phyloP scores from a whole-genome alignment of 2,113 vertebrate species.

The Protomyctophum bolini region DNA sequence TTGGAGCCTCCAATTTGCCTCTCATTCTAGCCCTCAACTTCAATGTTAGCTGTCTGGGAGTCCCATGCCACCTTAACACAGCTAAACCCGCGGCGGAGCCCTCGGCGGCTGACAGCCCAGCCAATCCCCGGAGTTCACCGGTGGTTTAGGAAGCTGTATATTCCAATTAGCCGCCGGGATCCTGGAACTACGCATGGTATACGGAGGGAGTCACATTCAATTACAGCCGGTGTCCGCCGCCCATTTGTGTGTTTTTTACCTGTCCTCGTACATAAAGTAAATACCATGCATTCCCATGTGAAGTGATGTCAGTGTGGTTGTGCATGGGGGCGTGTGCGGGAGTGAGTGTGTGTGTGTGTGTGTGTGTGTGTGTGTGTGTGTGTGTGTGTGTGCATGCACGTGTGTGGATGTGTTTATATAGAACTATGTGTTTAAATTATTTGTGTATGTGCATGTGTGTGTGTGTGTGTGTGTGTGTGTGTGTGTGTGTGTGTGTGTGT shows the following conservation, averaged over 20 bases:
- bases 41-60: conserved; percentile 49
- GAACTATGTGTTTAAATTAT: too few species aligned
- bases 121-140: conserved; percentile 60
- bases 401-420: too few species aligned
- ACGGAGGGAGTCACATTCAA: conserved; percentile 76
- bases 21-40: conserved; percentile 61
- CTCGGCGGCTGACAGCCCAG: conserved; percentile 57
- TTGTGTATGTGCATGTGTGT: too few species aligned
- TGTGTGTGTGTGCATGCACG: neutral
- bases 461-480: too few species aligned
- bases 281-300: conserved; percentile 47
- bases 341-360: neutral
- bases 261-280: conserved; percentile 74
- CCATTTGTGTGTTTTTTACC: conserved; percentile 73
- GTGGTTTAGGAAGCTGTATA: conserved; percentile 71
- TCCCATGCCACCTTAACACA: conserved; percentile 60
- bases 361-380: too few species aligned
- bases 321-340: too few species aligned
- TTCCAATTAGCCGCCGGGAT: conserved; percentile 74
- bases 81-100: conserved; percentile 44
- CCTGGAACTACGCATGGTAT: conserved; percentile 68
- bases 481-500: neutral
- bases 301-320: conserved; percentile 49
- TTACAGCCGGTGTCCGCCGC: conserved; percentile 69
- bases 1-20: conserved; percentile 45